Evolutionary conservation across 2,113 vertebrate genomes (phyloP).

Genomic region (Tonatia bakeri): DNA sequence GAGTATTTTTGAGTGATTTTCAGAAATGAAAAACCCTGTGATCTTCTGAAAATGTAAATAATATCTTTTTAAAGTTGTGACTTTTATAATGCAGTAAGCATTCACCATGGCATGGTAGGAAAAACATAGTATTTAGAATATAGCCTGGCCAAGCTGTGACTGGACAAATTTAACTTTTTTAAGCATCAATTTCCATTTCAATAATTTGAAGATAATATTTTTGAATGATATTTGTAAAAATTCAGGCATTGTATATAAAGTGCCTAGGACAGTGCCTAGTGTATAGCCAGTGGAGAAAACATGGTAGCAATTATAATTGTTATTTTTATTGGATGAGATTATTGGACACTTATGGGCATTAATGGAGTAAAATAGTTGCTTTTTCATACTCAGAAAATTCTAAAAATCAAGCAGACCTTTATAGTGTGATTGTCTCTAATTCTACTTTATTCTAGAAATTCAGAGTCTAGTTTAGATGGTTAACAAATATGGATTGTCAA

Average conservation of each 20-base stretch:
- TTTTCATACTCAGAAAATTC: not conserved
- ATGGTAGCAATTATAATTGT: not conserved
- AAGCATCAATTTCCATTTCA: not conserved
- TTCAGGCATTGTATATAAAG: not conserved
- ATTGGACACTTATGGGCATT: not conserved
- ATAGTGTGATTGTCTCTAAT: not conserved
- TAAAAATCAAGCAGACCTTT: not conserved
- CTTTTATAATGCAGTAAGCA: not conserved
- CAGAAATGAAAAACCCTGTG: not conserved
- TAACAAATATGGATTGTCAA: constrained; percentile 30
- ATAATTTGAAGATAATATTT: not conserved
- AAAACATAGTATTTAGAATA: not conserved
- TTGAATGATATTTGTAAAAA: not conserved
- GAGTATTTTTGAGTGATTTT: not conserved
- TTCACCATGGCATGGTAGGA: not conserved
- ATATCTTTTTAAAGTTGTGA: not conserved
- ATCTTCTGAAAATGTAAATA: not conserved
- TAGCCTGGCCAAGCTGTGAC: not conserved
- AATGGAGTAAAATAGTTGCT: not conserved
- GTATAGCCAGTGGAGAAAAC: not conserved
- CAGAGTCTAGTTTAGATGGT: not conserved
- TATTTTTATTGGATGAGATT: not conserved
- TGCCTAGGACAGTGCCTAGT: not conserved
- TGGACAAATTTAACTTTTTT: constrained; percentile 7
- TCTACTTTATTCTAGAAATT: not conserved